phyloP scores from a whole-genome alignment of 1,140 invertebrate species.

The Helicoverpa armigera region DNA sequence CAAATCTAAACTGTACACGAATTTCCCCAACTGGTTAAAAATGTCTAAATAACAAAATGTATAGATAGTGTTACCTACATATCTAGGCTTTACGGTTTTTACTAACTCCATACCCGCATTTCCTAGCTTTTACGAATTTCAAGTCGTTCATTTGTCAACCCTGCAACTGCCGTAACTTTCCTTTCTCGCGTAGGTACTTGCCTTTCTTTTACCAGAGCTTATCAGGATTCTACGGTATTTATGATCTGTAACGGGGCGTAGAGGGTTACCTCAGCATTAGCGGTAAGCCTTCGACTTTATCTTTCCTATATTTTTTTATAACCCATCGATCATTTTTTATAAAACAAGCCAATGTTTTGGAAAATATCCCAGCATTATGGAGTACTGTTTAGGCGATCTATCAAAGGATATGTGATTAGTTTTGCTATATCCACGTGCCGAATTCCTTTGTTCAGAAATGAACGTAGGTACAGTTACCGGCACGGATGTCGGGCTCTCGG shows the following conservation, averaged over 20 bases:
- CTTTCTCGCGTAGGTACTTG: constrained; percentile 56
- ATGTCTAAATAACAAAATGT: background rate
- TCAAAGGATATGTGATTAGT: constrained; percentile 17
- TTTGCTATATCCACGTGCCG: background rate
- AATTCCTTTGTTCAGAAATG: background rate
- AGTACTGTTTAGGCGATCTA: constrained; percentile 32
- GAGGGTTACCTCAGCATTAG: constrained; percentile 65
- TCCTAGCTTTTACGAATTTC: constrained; percentile 24
- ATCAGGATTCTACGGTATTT: constrained; percentile 72
- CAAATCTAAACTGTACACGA: no score
- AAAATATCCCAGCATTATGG: constrained; percentile 28
- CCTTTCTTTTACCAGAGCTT: constrained; percentile 69
- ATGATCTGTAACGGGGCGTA: constrained; percentile 66
- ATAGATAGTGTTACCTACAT: background rate
- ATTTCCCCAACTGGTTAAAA: background rate
- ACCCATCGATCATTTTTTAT: constrained; percentile 56
- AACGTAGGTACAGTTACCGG: no score
- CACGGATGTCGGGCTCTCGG: no score
- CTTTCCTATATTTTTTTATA: constrained; percentile 59
- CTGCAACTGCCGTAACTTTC: constrained; percentile 52
- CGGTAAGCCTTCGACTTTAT: constrained; percentile 70
- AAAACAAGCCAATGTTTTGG: constrained; percentile 21
- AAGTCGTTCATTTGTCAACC: constrained; percentile 37
- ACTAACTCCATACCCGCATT: background rate
- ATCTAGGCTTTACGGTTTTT: background rate